Evolutionary conservation across 2,113 vertebrate genomes (phyloP).

Genomic region (Ictidomys tridecemlineatus): DNA sequence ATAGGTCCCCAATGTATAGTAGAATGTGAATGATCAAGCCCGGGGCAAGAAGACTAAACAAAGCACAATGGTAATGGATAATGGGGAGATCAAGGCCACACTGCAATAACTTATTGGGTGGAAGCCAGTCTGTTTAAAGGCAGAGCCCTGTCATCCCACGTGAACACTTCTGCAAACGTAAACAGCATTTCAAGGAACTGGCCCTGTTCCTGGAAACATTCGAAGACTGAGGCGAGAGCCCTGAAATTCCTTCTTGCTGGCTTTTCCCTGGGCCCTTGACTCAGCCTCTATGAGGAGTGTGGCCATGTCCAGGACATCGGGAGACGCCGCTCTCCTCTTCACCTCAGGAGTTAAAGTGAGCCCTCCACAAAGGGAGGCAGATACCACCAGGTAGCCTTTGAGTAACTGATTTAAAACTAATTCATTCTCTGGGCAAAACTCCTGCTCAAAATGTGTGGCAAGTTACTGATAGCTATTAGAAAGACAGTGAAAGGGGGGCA

Average conservation of each 20-base stretch:
- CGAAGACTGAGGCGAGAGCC: neutral
- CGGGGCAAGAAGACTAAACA: conserved; percentile 8
- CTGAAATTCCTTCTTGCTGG: neutral
- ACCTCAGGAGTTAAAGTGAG: neutral
- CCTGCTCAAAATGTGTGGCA: neutral
- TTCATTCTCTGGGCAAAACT: neutral
- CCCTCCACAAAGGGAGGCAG: neutral
- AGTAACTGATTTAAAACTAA: neutral
- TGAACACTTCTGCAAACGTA: neutral
- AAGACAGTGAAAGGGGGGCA: neutral
- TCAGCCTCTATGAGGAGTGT: neutral
- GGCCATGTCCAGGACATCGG: neutral
- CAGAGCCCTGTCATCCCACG: neutral
- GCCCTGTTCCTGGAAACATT: conserved; percentile 44
- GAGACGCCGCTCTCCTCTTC: neutral
- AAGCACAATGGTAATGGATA: neutral
- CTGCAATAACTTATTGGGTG: neutral
- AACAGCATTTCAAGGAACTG: conserved; percentile 58
- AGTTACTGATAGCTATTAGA: neutral
- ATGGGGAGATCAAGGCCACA: neutral
- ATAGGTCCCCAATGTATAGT: neutral
- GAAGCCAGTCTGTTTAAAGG: neutral
- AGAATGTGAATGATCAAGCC: neutral
- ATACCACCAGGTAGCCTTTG: neutral
- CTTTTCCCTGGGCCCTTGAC: neutral